Evolutionary conservation across 2,888 invertebrate species (phyloP).

Genomic region (Ferdinandea cuprea): DNA sequence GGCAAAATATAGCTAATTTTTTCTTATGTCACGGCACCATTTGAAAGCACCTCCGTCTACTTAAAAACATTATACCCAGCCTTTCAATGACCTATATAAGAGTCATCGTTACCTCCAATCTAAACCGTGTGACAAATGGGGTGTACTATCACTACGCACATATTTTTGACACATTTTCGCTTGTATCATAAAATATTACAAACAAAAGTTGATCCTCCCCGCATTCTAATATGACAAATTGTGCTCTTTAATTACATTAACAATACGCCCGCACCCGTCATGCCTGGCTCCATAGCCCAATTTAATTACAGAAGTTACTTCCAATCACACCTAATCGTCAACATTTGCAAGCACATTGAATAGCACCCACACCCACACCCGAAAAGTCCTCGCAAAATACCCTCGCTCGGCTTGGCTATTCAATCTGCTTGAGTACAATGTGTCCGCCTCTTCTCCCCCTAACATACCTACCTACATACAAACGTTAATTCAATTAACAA

Average conservation of each 20-base stretch:
- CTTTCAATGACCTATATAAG: too few relatives aligned
- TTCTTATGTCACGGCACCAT: too few relatives aligned
- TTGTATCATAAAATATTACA: slow-evolving; percentile 18
- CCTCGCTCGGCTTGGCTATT: slow-evolving; percentile 15
- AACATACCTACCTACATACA: slow-evolving; percentile 31
- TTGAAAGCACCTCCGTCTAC: too few relatives aligned
- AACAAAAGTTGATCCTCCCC: background rate
- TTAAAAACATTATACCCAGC: too few relatives aligned
- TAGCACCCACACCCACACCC: slow-evolving; percentile 24
- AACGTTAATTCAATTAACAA: slow-evolving; percentile 74
- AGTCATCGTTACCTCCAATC: too few relatives aligned
- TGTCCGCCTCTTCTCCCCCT: background rate
- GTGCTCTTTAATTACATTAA: slow-evolving; percentile 70
- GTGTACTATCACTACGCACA: background rate
- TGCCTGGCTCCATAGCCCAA: slow-evolving; percentile 46
- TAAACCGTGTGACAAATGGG: too few relatives aligned
- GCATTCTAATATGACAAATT: slow-evolving; percentile 58
- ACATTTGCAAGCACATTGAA: slow-evolving; percentile 68
- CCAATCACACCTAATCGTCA: slow-evolving; percentile 71
- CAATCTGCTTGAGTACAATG: slow-evolving; percentile 57
- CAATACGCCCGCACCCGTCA: slow-evolving; percentile 49
- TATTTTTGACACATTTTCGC: slow-evolving; percentile 15
- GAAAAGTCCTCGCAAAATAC: background rate
- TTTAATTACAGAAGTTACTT: slow-evolving; percentile 70
- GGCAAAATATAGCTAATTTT: too few relatives aligned